Percentiles rank a stretch among this genome's conserved stretches.
These are phyloP conservation scores for Pterocles gutturalis DNA, from an alignment of 2,113 vertebrate species.

Conservation along the genomic window DNA sequence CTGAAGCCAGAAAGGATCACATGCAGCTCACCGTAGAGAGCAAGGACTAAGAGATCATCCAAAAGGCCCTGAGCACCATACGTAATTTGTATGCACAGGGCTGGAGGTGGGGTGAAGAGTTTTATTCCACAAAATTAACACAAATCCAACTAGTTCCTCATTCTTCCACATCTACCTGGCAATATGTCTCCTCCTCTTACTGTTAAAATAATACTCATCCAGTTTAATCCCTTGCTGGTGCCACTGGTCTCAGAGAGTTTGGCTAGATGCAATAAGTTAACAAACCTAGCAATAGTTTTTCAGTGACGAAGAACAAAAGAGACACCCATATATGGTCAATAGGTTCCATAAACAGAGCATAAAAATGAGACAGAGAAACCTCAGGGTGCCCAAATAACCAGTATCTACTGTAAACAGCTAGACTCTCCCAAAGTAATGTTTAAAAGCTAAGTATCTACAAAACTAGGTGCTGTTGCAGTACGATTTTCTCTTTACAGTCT, in stretches of 20 bases:
- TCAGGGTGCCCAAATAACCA: background rate
- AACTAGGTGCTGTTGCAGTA: background rate
- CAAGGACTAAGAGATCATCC: background rate
- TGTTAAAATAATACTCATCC: background rate
- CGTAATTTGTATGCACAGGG: background rate
- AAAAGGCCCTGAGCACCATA: background rate
- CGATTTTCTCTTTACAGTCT: background rate
- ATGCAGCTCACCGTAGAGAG: rapidly evolving
- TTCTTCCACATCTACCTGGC: background rate
- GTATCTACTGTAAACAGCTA: background rate
- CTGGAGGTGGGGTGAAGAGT: background rate
- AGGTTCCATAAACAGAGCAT: background rate
- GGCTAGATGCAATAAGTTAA: background rate
- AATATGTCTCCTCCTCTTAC: background rate
- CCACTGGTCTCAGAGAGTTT: background rate
- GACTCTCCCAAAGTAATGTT: background rate
- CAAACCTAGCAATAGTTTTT: background rate
- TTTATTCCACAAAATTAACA: background rate
- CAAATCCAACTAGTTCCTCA: background rate
- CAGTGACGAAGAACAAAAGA: background rate
- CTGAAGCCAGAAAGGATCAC: background rate
- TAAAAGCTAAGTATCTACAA: background rate
- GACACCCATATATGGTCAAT: background rate
- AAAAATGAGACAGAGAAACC: background rate
- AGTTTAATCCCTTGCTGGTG: background rate